Base-by-base conservation (phyloP, 2,888 invertebrate species). In the Aleiodes testaceus region DNA sequence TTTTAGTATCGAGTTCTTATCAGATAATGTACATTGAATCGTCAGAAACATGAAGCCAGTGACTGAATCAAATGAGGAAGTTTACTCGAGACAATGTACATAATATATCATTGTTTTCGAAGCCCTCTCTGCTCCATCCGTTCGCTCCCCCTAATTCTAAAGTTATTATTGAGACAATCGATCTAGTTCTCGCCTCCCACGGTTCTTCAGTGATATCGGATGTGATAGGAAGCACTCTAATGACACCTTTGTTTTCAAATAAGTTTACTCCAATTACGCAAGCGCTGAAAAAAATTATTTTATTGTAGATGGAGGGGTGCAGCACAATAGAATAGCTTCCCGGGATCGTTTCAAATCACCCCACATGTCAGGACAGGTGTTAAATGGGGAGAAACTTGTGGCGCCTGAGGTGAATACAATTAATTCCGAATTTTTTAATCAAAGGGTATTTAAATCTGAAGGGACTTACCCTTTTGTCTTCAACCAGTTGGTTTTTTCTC, bases 401-500 rank as follows among this genome's bases (percentile, higher is more conserved):
- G 26, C 26, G 26, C 26, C 26, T 26, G 26, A 26, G 3, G 36
- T 9, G 36, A 36, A 36, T 36, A 36, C 6, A 26, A 26, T 26
- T 26, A 26, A 26, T 26, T 22, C 4, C 22, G 2, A 3, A 36
- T 36, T 36, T 36, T 36, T 36, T 5, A 36, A 36, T 7, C 9
- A 9, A 36, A 36, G 6, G 2, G 7, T 3, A 45, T 55, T 67
- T 26, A 45, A 49, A 14, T 26, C 11, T 26, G n/a, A 16, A 7
- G 30, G 26, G 47, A 73, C 79, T 80, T 72, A 81, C 80, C 81
- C 81, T 80, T 81, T 80, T 77, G 70, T 68, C 69, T 74, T 66
- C 50, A 49, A 49, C n/a, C 69, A 64, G 50, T 73, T 47, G 42
- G 42, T 61, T 42, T 63, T 11, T 59, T 66, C n/a, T 26, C 59